Percentiles rank a stretch among this genome's conserved stretches.
Conservation (phyloP, 2,888 invertebrate genomes). For the Troides oblongomaculatus region DNA sequence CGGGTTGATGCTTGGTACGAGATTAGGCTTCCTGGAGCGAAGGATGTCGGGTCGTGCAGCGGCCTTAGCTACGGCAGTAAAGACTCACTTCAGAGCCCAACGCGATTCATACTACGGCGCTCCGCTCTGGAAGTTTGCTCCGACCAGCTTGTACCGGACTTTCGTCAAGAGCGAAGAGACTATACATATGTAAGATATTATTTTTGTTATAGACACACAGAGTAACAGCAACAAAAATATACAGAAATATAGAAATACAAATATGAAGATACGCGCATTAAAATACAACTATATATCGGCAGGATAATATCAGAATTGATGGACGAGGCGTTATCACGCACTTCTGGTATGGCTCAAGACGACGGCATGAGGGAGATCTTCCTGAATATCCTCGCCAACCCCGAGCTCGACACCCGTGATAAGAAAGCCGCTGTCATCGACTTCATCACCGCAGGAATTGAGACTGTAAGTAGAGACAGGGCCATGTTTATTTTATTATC, state of each 20-base stretch:
- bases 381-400: slow-evolving; percentile 85
- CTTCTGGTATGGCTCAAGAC: slow-evolving; percentile 77
- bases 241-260: too few species aligned
- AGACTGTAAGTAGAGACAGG: slow-evolving; percentile 80
- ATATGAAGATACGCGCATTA: neutral
- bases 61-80: slow-evolving; percentile 85
- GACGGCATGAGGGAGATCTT: slow-evolving; percentile 86
- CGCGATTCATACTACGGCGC: slow-evolving; percentile 91
- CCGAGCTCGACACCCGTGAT: slow-evolving; percentile 86
- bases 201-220: neutral
- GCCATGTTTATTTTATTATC: too few species aligned
- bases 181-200: slow-evolving; percentile 85
- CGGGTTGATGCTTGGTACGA: slow-evolving; percentile 87
- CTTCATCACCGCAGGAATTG: slow-evolving; percentile 92
- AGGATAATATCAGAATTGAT: slow-evolving; percentile 90
- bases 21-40: slow-evolving; percentile 86
- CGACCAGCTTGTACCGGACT: slow-evolving; percentile 85
- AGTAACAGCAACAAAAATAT: neutral
- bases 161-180: slow-evolving; percentile 87
- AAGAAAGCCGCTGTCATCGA: slow-evolving; percentile 92
- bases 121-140: slow-evolving; percentile 89
- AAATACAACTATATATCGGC: slow-evolving; percentile 35
- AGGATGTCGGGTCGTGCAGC: slow-evolving; percentile 81
- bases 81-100: slow-evolving; percentile 87
- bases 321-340: slow-evolving; percentile 82